phyloP scores from a whole-genome alignment of 2,113 vertebrate genomes.

The Talpa occidentalis region DNA sequence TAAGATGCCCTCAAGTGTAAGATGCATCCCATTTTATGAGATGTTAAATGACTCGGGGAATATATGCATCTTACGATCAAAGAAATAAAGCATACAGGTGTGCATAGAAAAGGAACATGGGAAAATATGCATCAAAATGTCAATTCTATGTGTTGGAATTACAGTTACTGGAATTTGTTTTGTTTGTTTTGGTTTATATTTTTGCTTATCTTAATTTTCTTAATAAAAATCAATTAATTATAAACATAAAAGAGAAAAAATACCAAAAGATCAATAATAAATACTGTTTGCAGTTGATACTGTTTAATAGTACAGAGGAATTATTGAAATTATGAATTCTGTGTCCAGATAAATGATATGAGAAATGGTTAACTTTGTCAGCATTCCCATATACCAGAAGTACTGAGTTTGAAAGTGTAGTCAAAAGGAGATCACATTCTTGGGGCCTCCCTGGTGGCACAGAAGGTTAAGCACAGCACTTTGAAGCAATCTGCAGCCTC shows the following conservation, averaged over 20 bases:
- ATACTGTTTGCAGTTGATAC: neutral
- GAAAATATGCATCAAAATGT: neutral
- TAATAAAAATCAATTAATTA: neutral
- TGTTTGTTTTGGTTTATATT: conserved; percentile 37
- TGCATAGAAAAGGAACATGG: neutral
- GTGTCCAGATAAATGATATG: neutral
- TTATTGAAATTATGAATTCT: neutral
- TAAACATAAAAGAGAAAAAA: neutral
- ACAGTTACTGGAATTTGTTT: neutral
- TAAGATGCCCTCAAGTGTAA: neutral
- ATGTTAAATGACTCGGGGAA: neutral
- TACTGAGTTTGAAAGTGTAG: conserved; percentile 17
- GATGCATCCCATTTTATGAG: neutral
- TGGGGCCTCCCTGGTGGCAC: too few relatives aligned
- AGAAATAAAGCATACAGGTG: neutral
- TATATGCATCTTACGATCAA: neutral
- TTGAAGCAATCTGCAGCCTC: too few relatives aligned
- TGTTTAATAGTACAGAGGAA: neutral
- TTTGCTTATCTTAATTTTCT: conserved; percentile 11
- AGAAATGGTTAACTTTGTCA: neutral
- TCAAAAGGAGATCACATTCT: neutral
- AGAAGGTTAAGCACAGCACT: too few relatives aligned
- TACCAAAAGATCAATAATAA: neutral
- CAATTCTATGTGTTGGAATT: neutral
- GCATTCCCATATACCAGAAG: neutral